These are phyloP conservation scores for Catagonus wagneri DNA, from an alignment of 2,113 vertebrate species.

Conservation along the genomic window DNA sequence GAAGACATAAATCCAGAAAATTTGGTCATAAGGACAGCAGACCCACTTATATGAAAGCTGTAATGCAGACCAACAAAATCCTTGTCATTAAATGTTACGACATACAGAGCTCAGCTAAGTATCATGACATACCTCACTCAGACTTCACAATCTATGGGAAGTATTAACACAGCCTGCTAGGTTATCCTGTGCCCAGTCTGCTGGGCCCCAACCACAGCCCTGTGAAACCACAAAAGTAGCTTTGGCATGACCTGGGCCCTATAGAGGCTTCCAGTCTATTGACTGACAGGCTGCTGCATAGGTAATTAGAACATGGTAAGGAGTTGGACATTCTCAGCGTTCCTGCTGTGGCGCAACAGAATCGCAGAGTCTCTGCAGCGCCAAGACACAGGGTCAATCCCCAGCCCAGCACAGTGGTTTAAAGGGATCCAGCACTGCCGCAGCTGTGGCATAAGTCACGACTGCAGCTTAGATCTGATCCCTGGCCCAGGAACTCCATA, in stretches of 20 bases:
- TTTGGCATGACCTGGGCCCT: not conserved
- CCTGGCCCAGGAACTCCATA: too few species aligned
- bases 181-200: not conserved
- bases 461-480: too few species aligned
- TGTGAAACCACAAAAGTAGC: not conserved
- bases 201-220: not conserved
- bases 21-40: not conserved
- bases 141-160: not conserved
- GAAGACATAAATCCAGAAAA: conserved; percentile 46
- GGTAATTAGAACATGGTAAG: not conserved
- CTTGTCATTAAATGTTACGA: not conserved
- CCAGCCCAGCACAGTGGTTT: too few species aligned
- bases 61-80: not conserved
- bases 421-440: too few species aligned
- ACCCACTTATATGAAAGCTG: conserved; percentile 24
- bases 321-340: not conserved
- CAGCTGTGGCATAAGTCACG: too few species aligned
- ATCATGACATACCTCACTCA: not conserved
- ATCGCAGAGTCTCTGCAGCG: too few species aligned
- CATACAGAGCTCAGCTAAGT: not conserved
- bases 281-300: not conserved
- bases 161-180: not conserved
- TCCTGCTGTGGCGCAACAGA: too few species aligned
- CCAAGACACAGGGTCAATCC: too few species aligned
- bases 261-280: not conserved